Percentiles rank a stretch among this genome's conserved stretches.
Conservation (phyloP, 2,888 invertebrate species). For the Laothoe populi region DNA sequence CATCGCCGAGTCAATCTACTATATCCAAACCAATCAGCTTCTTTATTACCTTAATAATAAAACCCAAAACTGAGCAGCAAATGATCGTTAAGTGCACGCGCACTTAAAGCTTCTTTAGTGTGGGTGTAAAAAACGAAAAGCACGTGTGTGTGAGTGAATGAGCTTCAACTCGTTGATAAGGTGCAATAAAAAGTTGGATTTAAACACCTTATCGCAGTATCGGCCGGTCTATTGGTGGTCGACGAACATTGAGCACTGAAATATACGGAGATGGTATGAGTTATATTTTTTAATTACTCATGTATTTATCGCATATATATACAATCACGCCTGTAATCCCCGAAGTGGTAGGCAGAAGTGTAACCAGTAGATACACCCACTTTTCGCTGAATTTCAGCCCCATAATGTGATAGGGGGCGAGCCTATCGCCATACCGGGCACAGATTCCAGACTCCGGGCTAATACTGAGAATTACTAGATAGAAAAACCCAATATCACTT, state of each 20-base stretch:
- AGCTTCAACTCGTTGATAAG: slow-evolving; percentile 68
- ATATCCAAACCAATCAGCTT: slow-evolving; percentile 17
- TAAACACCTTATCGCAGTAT: slow-evolving; percentile 73
- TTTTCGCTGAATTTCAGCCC: too few species aligned
- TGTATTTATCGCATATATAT: too few species aligned
- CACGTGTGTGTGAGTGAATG: slow-evolving; percentile 60
- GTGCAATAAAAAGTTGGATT: slow-evolving; percentile 75
- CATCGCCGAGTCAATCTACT: not conserved
- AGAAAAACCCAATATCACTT: too few species aligned
- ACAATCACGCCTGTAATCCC: too few species aligned
- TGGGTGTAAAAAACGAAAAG: slow-evolving; percentile 50
- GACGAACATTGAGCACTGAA: slow-evolving; percentile 30
- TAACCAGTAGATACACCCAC: too few species aligned
- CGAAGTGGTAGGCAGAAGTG: too few species aligned
- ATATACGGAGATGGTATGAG: slow-evolving; percentile 16
- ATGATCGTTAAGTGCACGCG: not conserved
- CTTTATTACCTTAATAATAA: slow-evolving; percentile 7
- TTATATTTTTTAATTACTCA: not conserved
- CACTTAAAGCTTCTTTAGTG: slow-evolving; percentile 33
- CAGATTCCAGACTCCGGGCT: too few species aligned
- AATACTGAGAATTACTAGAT: too few species aligned
- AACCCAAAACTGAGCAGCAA: slow-evolving; percentile 4
- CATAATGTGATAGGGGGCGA: too few species aligned
- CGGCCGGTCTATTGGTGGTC: slow-evolving; percentile 63
- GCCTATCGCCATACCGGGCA: too few species aligned